Evolutionary conservation across 2,888 invertebrate species (phyloP), one percentile per base, ranked within the genome.

Genomic region (Choristoneura rosaceana): DNA sequence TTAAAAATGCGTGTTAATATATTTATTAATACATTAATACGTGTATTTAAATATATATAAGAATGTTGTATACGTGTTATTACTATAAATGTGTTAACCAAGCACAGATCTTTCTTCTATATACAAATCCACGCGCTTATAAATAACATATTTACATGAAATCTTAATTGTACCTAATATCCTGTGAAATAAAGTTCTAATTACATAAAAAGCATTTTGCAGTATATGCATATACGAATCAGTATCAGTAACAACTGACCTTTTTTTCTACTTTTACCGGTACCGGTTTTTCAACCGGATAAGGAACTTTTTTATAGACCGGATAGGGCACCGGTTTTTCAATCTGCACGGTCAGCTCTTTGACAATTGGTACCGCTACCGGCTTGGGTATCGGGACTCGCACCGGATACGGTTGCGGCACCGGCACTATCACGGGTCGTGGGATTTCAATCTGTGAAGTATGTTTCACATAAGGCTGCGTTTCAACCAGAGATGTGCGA

Each of bases 241-340:
- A 60, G 63, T 60, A 34, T 64, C 25, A 60, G 63, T 60, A 34
- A 60, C 71, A 78, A 88, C 90, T 90, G 86, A 96, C 94, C 81
- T 97, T 96, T 82, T 97, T 96, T 82, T 96, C 95, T 74, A 97
- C 96, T 70, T 95, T 95, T 78, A 96, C 95, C n/a, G 96, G 97
- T 58, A 97, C 95, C 47, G 95, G 95, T 86, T 96, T 97, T 88
- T 96, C 96, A 66, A 97, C 95, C 59, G 97, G 96, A 81, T 96
- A 96, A 14, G 97, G 97, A 75, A 95, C 94, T 76, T 94, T 95
- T 87, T 96, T 96, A 82, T 96, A 95, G 70, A 97, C 96, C 69
- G 96, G 96, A 77, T 96, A 95, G 0, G 97, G 96, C 75, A 96
- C 95, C 50, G 95, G 90, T 85, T 95, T 95, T 84, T 95, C 95